Percentiles rank a stretch among this genome's conserved stretches.
Evolutionary conservation across 92 coral and sea anemone species (phyloP).

Genomic region (Actinernus sp.): DNA sequence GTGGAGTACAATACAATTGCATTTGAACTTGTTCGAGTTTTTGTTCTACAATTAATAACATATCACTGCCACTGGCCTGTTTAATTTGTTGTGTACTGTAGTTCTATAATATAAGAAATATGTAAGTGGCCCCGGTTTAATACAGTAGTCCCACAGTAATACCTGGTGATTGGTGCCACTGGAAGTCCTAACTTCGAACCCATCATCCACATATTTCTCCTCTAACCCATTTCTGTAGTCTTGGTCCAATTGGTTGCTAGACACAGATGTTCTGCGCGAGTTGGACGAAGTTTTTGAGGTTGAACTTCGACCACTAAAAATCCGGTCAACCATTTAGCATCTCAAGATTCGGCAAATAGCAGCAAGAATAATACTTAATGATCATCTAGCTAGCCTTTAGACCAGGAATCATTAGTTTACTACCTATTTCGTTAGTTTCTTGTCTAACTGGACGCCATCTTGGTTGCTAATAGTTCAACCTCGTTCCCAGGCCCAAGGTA

Average conservation of each 20-base stretch:
- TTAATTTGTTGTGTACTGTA: too few species aligned
- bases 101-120: neutral
- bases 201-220: conserved; percentile 33
- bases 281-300: conserved; percentile 24
- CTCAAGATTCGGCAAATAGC: too few species aligned
- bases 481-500: too few species aligned
- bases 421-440: neutral
- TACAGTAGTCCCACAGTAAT: neutral
- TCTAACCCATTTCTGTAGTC: conserved; percentile 39
- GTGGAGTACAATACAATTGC: too few species aligned
- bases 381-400: too few species aligned
- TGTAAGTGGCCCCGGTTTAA: too few species aligned
- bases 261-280: conserved; percentile 17
- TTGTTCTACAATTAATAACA: too few species aligned
- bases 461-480: too few species aligned
- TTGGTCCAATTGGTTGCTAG: conserved; percentile 23
- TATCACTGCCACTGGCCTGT: too few species aligned
- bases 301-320: conserved; percentile 5
- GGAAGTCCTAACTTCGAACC: conserved; percentile 72
- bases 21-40: too few species aligned
- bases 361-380: too few species aligned
- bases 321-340: conserved; percentile 28
- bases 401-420: too few species aligned
- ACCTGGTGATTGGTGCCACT: conserved; percentile 92
- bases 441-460: conserved; percentile 57